phyloP scores from a whole-genome alignment of 1,140 invertebrate species.

The Drosophila tani region DNA sequence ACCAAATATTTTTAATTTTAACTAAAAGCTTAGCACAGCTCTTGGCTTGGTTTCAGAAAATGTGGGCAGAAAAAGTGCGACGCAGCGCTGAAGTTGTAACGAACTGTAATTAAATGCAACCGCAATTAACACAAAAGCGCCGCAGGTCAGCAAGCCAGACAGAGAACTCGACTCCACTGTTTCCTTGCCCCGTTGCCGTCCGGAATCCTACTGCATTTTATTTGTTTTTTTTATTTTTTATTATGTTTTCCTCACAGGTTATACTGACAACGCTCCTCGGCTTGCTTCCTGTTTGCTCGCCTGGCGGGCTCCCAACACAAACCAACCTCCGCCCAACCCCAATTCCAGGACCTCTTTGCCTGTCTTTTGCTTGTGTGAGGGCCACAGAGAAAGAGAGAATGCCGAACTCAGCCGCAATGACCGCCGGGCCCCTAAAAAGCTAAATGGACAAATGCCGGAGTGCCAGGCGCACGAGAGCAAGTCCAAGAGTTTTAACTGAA shows the following conservation, averaged over 20 bases:
- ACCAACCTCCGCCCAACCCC: neutral
- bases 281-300: conserved; percentile 5
- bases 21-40: conserved; percentile 68
- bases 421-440: conserved; percentile 58
- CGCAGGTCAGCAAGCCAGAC: conserved; percentile 75
- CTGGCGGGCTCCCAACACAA: conserved; percentile 2
- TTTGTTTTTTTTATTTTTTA: too few relatives aligned
- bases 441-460: conserved; percentile 51
- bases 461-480: conserved; percentile 14
- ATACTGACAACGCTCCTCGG: conserved; percentile 43
- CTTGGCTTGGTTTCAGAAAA: conserved; percentile 6
- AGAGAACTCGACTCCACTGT: conserved; percentile 23
- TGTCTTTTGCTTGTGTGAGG: conserved; percentile 28
- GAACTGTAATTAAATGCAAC: conserved; percentile 82
- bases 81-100: conserved; percentile 53
- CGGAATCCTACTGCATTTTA: conserved; percentile 61
- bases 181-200: neutral
- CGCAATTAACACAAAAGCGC: conserved; percentile 83
- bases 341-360: conserved; percentile 17
- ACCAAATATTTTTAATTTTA: conserved; percentile 72
- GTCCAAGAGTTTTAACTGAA: conserved; percentile 1
- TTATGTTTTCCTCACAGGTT: conserved; percentile 73
- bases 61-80: conserved; percentile 5
- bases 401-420: conserved; percentile 45
- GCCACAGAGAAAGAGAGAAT: conserved; percentile 3